These are phyloP conservation scores for Tolypeutes matacus DNA, from an alignment of 2,797 vertebrate species.

Conservation along the genomic window DNA sequence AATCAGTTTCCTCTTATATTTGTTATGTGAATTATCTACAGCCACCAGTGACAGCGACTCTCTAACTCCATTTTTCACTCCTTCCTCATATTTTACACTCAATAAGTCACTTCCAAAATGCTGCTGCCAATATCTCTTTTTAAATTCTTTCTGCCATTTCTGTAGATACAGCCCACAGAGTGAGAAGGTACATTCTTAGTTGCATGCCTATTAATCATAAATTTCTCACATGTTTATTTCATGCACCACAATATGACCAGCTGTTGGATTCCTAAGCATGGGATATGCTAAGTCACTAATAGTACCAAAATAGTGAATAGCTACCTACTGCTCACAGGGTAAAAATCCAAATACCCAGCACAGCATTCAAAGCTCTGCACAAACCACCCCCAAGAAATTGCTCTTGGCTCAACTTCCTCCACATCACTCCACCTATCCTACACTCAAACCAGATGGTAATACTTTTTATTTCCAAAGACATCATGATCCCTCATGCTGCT, in stretches of 20 bases:
- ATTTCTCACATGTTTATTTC: not conserved
- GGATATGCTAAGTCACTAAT: not conserved
- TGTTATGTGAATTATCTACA: not conserved
- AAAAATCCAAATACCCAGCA: not conserved
- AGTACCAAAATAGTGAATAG: not conserved
- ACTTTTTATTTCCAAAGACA: not conserved
- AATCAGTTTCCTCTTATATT: not conserved
- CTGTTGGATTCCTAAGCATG: not conserved
- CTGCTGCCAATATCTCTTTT: not conserved
- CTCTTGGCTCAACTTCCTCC: not conserved
- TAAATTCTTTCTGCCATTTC: not conserved
- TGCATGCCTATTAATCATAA: not conserved
- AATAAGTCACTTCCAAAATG: not conserved
- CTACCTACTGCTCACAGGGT: too few relatives aligned
- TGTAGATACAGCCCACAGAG: not conserved
- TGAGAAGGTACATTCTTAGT: not conserved
- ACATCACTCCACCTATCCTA: not conserved
- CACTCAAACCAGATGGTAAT: not conserved
- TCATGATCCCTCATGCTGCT: too few relatives aligned
- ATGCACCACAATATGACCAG: not conserved
- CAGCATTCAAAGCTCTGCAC: not conserved
- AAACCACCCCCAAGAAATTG: not conserved
- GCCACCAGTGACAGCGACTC: not conserved
- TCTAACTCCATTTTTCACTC: not conserved
- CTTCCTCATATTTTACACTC: not conserved